A percentile compares a stretch with the other conserved stretches of the same genome.
phyloP scores from a whole-genome alignment of 2,888 invertebrate genomes.

The Listrodromus nycthemerus region DNA sequence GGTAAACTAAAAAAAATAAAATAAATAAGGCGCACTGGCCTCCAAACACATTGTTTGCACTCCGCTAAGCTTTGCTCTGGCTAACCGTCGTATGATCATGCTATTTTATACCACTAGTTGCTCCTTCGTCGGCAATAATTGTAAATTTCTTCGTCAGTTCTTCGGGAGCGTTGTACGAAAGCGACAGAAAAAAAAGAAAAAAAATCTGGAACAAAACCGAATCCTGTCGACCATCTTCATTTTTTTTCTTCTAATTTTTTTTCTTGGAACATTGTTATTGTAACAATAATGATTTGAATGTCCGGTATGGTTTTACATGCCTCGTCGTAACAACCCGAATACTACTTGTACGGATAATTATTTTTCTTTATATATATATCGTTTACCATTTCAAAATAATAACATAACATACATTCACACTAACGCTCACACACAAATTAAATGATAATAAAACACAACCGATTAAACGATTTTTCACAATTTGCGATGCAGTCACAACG shows the following conservation, averaged over 20 bases:
- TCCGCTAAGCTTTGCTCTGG: constrained; percentile 85
- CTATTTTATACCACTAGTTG: constrained; percentile 76
- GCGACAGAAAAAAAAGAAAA: constrained; percentile 54
- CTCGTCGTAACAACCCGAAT: constrained; percentile 70
- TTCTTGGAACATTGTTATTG: constrained; percentile 66
- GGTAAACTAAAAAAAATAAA: constrained; percentile 55
- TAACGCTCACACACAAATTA: constrained; percentile 31
- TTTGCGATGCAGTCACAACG: constrained; percentile 24
- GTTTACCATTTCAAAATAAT: constrained; percentile 32
- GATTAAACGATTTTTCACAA: constrained; percentile 24
- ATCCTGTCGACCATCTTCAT: constrained; percentile 64
- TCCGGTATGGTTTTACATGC: constrained; percentile 79
- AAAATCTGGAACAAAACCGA: constrained; percentile 57
- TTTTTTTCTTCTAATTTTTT: constrained; percentile 59
- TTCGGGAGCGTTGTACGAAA: constrained; percentile 61
- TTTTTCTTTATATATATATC: constrained; percentile 50
- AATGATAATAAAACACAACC: constrained; percentile 31
- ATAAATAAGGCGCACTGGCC: constrained; percentile 87
- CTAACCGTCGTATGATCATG: constrained; percentile 78
- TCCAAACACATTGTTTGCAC: constrained; percentile 96
- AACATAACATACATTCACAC: constrained; percentile 24
- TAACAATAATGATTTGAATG: constrained; percentile 68
- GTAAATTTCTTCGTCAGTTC: constrained; percentile 69
- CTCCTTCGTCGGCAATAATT: constrained; percentile 69
- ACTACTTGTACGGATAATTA: constrained; percentile 66